These are phyloP conservation scores for Esox lucius DNA, from an alignment of 2,797 vertebrate genomes.

Conservation along the genomic window DNA sequence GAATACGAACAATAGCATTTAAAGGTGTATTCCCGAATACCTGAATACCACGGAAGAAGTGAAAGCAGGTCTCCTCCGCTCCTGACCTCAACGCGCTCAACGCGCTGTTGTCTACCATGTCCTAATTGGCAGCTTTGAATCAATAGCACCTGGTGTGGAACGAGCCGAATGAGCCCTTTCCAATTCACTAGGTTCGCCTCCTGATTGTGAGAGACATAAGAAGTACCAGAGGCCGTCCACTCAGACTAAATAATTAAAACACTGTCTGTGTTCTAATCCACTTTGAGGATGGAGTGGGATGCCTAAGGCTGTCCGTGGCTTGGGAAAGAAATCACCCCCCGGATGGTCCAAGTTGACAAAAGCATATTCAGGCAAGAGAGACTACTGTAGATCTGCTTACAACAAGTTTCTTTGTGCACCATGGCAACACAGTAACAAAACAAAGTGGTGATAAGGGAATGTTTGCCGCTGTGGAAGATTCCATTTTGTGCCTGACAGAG, in stretches of 20 bases:
- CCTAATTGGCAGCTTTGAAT: constrained; percentile 45
- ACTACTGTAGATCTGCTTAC: not conserved
- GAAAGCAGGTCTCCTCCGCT: constrained; percentile 33
- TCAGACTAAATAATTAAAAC: constrained; percentile 37
- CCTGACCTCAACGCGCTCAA: constrained; percentile 37
- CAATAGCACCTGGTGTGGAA: constrained; percentile 35
- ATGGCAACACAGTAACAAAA: not conserved
- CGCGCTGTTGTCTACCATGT: constrained; percentile 40
- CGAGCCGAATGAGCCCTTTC: constrained; percentile 28
- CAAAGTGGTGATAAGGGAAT: not conserved
- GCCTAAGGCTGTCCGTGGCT: constrained; percentile 31
- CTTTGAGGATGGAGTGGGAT: constrained; percentile 38
- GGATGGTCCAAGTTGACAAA: not conserved
- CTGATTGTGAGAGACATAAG: constrained; percentile 36
- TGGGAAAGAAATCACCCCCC: not conserved
- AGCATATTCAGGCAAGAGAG: not conserved
- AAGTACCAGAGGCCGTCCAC: constrained; percentile 28
- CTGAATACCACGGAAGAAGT: not conserved
- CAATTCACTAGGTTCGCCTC: constrained; percentile 29
- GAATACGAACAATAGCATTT: not conserved
- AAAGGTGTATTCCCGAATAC: too few relatives aligned
- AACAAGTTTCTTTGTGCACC: not conserved
- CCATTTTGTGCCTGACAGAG: not conserved
- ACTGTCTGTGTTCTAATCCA: constrained; percentile 31
- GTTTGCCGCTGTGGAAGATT: not conserved